Conservation (phyloP, 2,888 invertebrate species). For the Pogonocherus hispidulus region DNA sequence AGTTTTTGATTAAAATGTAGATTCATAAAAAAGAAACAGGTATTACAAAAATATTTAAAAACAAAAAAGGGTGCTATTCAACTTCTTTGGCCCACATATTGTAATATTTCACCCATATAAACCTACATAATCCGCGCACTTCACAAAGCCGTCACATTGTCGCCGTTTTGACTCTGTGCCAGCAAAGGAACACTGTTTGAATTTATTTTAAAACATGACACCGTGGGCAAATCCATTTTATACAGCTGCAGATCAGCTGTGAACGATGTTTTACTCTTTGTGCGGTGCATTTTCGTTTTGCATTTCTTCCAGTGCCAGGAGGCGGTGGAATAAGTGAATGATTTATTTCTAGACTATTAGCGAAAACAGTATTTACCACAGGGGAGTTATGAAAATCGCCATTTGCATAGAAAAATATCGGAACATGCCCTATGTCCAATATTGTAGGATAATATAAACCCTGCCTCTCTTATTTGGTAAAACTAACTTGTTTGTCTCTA, state of each 20-base stretch:
- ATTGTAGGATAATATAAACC: no score
- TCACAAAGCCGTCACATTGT: not conserved
- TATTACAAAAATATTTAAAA: no score
- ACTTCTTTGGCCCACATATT: no score
- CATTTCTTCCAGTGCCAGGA: not conserved
- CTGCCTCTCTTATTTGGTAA: no score
- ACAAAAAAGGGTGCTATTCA: no score
- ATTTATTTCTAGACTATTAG: not conserved
- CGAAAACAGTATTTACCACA: not conserved
- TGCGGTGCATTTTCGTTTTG: conserved; percentile 11
- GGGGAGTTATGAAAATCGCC: not conserved
- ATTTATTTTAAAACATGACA: conserved; percentile 30
- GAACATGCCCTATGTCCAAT: no score
- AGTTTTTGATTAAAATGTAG: no score
- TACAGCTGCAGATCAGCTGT: conserved; percentile 24
- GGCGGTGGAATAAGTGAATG: conserved; percentile 12
- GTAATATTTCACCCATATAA: no score
- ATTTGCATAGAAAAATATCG: no score
- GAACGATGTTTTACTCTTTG: not conserved
- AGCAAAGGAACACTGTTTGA: conserved; percentile 15
- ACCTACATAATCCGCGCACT: not conserved
- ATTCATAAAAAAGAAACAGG: no score
- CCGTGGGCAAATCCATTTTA: conserved; percentile 23
- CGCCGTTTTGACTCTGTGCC: conserved; percentile 16
- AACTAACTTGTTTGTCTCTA: no score